Percentiles rank a stretch among this genome's conserved stretches.
Evolutionary conservation across 37 sponge, comb jelly and placozoan species (phyloP).

Genomic region (Aphrocallistes beatrix): DNA sequence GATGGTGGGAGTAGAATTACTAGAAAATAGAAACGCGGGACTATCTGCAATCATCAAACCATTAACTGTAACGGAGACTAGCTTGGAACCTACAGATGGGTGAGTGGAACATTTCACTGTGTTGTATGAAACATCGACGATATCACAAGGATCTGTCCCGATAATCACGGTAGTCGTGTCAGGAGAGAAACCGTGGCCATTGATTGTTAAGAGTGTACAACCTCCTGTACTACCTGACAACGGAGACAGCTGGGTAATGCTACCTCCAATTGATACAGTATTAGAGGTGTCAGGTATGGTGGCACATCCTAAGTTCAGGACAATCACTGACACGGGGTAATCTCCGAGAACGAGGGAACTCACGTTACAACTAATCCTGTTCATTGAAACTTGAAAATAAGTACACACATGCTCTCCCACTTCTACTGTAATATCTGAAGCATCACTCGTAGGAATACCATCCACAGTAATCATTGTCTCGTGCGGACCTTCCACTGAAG

Average conservation of each 20-base stretch:
- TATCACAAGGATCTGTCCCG: not conserved
- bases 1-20: conserved; percentile 32
- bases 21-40: not conserved
- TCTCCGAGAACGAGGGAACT: not conserved
- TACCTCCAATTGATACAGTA: not conserved
- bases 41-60: not conserved
- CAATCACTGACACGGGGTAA: not conserved
- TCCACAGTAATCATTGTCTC: not conserved
- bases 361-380: not conserved
- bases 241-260: not conserved
- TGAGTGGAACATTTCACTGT: not conserved
- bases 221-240: not conserved
- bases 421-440: not conserved
- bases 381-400: not conserved
- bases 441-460: not conserved
- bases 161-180: not conserved
- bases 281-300: not conserved
- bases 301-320: not conserved
- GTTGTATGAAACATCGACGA: not conserved
- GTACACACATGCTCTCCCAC: not conserved
- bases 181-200: not conserved
- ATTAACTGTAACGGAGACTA: not conserved
- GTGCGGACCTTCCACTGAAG: not conserved
- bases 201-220: not conserved
- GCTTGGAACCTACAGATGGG: not conserved